A percentile compares a stretch with the other conserved stretches of the same genome.
These are phyloP conservation scores for Cactoblastis cactorum DNA, from an alignment of 2,888 invertebrate genomes.

Conservation along the genomic window DNA sequence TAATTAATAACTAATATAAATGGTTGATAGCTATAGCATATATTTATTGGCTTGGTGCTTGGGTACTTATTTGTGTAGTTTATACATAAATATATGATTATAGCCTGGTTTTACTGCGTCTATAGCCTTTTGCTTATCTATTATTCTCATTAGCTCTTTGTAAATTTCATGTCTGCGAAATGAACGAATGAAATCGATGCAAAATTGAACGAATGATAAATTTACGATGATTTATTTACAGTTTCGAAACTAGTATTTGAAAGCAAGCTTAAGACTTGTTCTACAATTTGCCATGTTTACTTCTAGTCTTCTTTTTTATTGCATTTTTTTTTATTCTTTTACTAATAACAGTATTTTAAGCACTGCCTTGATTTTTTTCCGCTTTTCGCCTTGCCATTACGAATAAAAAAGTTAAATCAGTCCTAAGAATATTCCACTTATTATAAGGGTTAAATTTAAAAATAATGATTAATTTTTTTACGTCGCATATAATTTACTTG, in stretches of 20 bases:
- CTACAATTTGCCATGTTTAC: background rate
- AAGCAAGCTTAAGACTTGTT: too few relatives aligned
- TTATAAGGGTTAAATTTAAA: background rate
- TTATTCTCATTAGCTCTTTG: background rate
- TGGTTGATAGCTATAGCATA: slow-evolving; percentile 53
- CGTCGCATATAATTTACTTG: background rate
- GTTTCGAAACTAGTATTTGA: background rate
- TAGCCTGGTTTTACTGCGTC: slow-evolving; percentile 42
- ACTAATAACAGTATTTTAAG: background rate
- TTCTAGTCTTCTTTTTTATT: slow-evolving; percentile 7
- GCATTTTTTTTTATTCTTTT: slow-evolving; percentile 5
- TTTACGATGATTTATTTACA: background rate
- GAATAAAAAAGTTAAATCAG: slow-evolving; percentile 12
- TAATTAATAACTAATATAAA: slow-evolving; percentile 62
- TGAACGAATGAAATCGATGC: too few relatives aligned
- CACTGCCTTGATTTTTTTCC: background rate
- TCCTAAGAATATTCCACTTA: slow-evolving; percentile 10
- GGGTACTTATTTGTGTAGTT: slow-evolving; percentile 60
- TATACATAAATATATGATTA: slow-evolving; percentile 26
- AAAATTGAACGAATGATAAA: background rate
- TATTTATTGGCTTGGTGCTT: slow-evolving; percentile 71
- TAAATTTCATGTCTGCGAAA: too few relatives aligned
- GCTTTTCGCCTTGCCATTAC: slow-evolving; percentile 3
- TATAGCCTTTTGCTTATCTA: slow-evolving; percentile 15
- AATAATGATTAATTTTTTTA: background rate